Conservation (phyloP, 2,797 vertebrate species). For the Heterohyrax brucei region DNA sequence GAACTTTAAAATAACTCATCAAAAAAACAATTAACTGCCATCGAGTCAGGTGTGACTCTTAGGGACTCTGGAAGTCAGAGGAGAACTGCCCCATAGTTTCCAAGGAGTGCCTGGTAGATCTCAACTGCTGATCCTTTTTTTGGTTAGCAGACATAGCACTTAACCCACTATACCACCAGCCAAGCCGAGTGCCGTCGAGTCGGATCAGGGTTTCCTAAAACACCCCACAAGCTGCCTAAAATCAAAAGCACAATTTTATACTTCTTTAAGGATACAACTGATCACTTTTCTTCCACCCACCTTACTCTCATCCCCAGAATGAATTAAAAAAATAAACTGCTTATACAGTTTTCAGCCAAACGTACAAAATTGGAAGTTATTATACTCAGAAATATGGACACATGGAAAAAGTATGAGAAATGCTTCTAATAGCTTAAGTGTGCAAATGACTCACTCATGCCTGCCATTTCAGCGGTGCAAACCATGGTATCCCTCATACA, state of each 20-base stretch:
- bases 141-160: too few relatives aligned
- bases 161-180: too few relatives aligned
- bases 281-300: background rate
- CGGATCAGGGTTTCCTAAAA: background rate
- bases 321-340: background rate
- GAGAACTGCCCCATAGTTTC: too few relatives aligned
- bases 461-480: background rate
- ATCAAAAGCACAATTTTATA: conserved; percentile 26
- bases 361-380: background rate
- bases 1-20: background rate
- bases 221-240: background rate
- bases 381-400: background rate
- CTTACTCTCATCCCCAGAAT: background rate
- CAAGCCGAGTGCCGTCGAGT: too few relatives aligned
- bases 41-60: too few relatives aligned
- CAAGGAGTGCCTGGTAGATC: too few relatives aligned
- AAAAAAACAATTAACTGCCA: too few relatives aligned
- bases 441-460: background rate
- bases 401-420: background rate
- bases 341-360: conserved; percentile 25
- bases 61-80: too few relatives aligned
- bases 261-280: background rate
- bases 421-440: too few relatives aligned
- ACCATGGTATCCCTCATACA: background rate
- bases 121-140: too few relatives aligned